Percentiles rank a stretch among this genome's conserved stretches.
Conservation (phyloP, 2,797 vertebrate species). For the Novumbra hubbsi region DNA sequence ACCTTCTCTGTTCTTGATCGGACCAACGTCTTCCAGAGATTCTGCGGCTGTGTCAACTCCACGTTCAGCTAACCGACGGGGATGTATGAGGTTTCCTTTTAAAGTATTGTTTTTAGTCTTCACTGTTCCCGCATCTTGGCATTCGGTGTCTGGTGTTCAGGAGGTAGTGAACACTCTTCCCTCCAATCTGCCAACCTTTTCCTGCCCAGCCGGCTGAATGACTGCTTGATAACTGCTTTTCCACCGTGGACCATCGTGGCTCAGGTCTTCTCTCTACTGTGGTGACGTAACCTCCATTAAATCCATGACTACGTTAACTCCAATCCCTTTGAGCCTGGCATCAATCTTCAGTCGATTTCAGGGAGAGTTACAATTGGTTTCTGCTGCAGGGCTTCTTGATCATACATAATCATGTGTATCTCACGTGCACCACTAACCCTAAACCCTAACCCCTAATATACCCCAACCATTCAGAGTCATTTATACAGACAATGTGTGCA, state of each 20-base stretch:
- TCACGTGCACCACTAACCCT: not conserved
- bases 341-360: constrained; percentile 18
- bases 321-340: constrained; percentile 35
- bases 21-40: not conserved
- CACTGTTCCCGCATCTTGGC: not conserved
- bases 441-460: not conserved
- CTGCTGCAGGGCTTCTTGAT: constrained; percentile 34
- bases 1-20: not conserved
- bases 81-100: no score
- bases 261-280: constrained; percentile 25
- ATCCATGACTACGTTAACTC: constrained; percentile 35
- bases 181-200: constrained; percentile 2
- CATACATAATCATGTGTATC: constrained; percentile 25
- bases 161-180: not conserved
- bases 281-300: constrained; percentile 19
- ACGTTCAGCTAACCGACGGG: not conserved
- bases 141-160: not conserved
- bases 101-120: not conserved
- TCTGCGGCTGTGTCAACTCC: not conserved
- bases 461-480: no score
- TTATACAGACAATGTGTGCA: no score
- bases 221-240: constrained; percentile 41
- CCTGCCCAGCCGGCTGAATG: constrained; percentile 18
- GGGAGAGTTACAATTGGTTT: constrained; percentile 49
- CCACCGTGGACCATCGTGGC: constrained; percentile 44